Evolutionary conservation across 2,797 vertebrate species (phyloP), one percentile per base, ranked within the genome.

Genomic region (Channa striata): DNA sequence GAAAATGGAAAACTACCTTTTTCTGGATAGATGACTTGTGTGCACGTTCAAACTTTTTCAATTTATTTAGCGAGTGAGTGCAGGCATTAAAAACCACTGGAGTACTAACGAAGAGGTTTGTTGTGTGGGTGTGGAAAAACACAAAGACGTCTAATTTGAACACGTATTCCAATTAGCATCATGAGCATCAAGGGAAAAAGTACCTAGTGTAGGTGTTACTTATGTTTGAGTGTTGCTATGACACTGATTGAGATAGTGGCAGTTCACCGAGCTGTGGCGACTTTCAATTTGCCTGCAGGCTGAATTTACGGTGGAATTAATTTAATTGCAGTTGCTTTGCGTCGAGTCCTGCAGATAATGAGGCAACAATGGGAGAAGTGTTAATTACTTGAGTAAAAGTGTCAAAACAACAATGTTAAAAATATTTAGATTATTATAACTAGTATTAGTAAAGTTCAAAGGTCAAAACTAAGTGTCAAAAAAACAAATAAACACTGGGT

Each of bases 201-300:
- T n/a, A 59, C 34, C 21, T 0, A 2, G 3, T 43, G 48, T 53
- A 11, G n/a, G 21, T 50, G 43, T 59, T 13, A 4, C 34, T 25
- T 39, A 47, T 43, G 43, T 52, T 46, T 63, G n/a, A 43, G 48
- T 9, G 39, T 63, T 58, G 23, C 42, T 30, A 23, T 47, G 40
- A 63, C 8, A 3, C 16, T 42, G 33, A 65, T 14, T 21, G 20
- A 57, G 47, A 37, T 0, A 5, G 21, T 21, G 19, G 5, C 40
- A 49, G 56, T 12, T 20, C 51, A 20, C 9, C 10, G 0, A 17
- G 33, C 36, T 56, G 37, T 16, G 11, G 14, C 51, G 33, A 14
- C 5, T 56, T 54, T 47, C 12, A 30, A 1, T 57, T 34, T 34
- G 16, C 19, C 1, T 20, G 46, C 23, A 48, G 8, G 6, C 11